Percentiles rank a stretch among this genome's conserved stretches.
phyloP scores from a whole-genome alignment of 2,888 invertebrate genomes.

The Carterocephalus palaemon region DNA sequence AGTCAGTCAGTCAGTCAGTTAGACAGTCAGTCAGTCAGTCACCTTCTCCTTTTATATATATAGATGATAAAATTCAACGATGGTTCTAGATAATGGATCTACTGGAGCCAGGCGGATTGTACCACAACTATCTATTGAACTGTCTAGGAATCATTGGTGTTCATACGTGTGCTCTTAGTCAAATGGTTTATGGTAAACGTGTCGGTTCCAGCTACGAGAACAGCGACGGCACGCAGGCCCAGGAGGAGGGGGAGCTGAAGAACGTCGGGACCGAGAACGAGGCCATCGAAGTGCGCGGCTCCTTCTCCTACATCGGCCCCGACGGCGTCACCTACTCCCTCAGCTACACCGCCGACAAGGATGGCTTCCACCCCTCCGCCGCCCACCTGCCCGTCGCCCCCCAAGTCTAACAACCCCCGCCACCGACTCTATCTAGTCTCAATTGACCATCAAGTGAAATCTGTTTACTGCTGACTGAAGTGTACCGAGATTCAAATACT shows the following conservation, averaged over 20 bases:
- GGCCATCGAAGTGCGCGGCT: conserved; percentile 67
- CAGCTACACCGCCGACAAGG: conserved; percentile 71
- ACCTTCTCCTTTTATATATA: too few relatives aligned
- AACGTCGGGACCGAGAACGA: conserved; percentile 68
- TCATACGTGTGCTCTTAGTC: too few relatives aligned
- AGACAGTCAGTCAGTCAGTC: too few relatives aligned
- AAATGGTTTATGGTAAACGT: too few relatives aligned
- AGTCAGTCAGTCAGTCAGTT: too few relatives aligned
- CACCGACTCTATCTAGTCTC: conserved; percentile 16
- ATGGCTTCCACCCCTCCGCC: conserved; percentile 72
- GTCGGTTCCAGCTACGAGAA: conserved; percentile 52
- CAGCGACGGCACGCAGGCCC: conserved; percentile 51
- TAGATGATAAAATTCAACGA: too few relatives aligned
- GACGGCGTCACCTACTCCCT: conserved; percentile 69
- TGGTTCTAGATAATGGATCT: too few relatives aligned
- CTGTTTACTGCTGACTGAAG: conserved; percentile 22
- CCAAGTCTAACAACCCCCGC: conserved; percentile 26
- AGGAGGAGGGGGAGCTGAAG: conserved; percentile 55
- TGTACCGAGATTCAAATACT: conserved; percentile 20
- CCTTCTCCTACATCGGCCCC: conserved; percentile 61
- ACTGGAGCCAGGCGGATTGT: too few relatives aligned
- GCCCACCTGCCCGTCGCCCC: conserved; percentile 46
- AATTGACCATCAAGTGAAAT: conserved; percentile 18
- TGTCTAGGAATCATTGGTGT: too few relatives aligned
- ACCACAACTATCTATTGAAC: too few relatives aligned